phyloP scores from a whole-genome alignment of 2,113 vertebrate genomes.

The Andinoacara biseriatus region DNA sequence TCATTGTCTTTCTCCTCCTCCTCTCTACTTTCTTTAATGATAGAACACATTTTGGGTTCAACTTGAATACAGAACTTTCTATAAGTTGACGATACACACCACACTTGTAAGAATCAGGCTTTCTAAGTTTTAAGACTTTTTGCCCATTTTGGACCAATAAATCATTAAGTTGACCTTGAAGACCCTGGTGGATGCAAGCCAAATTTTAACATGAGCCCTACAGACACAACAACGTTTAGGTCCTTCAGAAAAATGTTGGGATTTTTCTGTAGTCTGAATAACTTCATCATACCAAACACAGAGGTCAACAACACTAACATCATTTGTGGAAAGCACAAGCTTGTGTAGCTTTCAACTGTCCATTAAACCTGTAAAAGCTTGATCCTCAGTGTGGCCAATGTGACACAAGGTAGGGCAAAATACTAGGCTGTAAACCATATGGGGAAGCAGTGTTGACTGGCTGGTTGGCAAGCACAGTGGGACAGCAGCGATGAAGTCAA shows the following conservation, averaged over 20 bases:
- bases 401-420: constrained; percentile 33
- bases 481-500: constrained; percentile 25
- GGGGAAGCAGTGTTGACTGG: background rate
- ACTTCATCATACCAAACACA: background rate
- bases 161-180: no score
- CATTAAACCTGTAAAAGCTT: constrained; percentile 20
- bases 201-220: background rate
- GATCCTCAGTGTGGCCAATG: constrained; percentile 5
- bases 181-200: no score
- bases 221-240: background rate
- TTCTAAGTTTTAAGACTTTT: no score
- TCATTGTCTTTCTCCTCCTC: no score
- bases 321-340: background rate
- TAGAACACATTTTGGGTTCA: no score
- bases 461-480: background rate
- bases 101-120: no score
- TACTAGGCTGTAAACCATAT: constrained; percentile 52
- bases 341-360: background rate
- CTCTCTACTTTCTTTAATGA: no score
- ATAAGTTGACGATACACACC: no score
- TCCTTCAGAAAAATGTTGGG: background rate
- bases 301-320: background rate
- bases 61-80: no score
- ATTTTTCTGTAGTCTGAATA: fast-evolving
- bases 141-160: no score